Percentiles rank a stretch among this genome's conserved stretches.
Conservation (phyloP, 2,113 vertebrate species). For the Plecotus auritus region DNA sequence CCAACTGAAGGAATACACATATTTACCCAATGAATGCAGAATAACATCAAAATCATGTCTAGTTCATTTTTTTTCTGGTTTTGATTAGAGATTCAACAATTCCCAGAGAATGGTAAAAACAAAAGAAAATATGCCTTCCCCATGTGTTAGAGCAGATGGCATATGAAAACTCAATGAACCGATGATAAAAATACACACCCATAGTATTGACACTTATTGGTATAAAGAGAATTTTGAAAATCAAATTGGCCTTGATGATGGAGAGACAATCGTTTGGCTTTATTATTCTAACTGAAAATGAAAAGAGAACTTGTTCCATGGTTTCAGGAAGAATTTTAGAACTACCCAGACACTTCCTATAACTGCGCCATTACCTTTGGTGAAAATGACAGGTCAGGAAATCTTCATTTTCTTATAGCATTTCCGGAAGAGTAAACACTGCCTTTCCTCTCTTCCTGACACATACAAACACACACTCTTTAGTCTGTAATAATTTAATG, state of each 20-base stretch:
- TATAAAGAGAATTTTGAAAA: constrained; percentile 64
- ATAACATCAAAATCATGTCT: constrained; percentile 26
- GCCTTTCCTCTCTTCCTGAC: neutral
- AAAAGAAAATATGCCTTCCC: constrained; percentile 52
- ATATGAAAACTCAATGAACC: constrained; percentile 54
- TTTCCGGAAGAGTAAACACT: neutral
- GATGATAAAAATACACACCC: constrained; percentile 55
- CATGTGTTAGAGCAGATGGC: constrained; percentile 52
- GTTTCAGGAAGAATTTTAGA: constrained; percentile 56
- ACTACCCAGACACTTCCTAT: constrained; percentile 1
- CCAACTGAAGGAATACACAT: constrained; percentile 25
- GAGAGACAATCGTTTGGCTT: constrained; percentile 38
- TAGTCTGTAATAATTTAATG: neutral
- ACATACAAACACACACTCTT: neutral
- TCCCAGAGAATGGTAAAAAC: constrained; percentile 53
- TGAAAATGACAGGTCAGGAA: constrained; percentile 47
- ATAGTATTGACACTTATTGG: constrained; percentile 61
- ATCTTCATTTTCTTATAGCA: constrained; percentile 40
- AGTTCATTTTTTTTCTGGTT: constrained; percentile 36
- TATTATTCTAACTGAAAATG: constrained; percentile 43
- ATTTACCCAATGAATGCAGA: constrained; percentile 12
- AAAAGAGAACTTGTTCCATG: neutral
- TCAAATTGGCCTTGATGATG: constrained; percentile 50
- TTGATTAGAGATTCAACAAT: constrained; percentile 53
- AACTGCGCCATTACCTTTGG: constrained; percentile 42